A percentile compares a stretch with the other conserved stretches of the same genome.
These are phyloP conservation scores for Eilema sororculum DNA, from an alignment of 2,888 invertebrate species.

Conservation along the genomic window DNA sequence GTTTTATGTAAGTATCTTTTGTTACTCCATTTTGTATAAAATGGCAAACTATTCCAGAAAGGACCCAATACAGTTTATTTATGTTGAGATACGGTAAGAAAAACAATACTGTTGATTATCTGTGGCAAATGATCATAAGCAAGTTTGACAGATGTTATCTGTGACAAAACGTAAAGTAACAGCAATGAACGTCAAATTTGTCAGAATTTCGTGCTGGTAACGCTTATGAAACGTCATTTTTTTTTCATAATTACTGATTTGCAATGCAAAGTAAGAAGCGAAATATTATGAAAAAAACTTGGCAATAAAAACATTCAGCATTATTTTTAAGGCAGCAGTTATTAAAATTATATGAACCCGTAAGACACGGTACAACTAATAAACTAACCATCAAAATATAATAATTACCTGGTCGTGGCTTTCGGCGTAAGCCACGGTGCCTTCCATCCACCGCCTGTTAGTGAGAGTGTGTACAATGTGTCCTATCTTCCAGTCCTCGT, in stretches of 20 bases:
- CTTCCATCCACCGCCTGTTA: conserved; percentile 98
- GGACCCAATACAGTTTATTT: neutral
- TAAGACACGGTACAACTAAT: too few species aligned
- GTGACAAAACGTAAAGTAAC: neutral
- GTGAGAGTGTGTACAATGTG: conserved; percentile 96
- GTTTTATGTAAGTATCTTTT: too few species aligned
- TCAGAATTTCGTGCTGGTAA: too few species aligned
- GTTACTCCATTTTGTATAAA: too few species aligned
- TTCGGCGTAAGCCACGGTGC: conserved; percentile 98
- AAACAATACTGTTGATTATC: neutral
- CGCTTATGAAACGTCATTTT: too few species aligned
- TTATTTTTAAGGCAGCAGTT: neutral
- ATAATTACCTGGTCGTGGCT: conserved; percentile 96
- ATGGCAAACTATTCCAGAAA: too few species aligned
- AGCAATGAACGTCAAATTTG: neutral
- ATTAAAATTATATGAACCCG: too few species aligned
- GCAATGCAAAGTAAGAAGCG: too few species aligned
- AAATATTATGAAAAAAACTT: neutral
- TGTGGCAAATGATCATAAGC: too few species aligned
- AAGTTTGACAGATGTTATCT: too few species aligned
- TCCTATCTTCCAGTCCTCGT: conserved; percentile 98
- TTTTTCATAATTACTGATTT: too few species aligned
- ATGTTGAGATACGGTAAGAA: neutral
- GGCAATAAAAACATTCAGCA: neutral
- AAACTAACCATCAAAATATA: neutral